Percentiles rank a stretch among this genome's conserved stretches.
These are phyloP conservation scores for Metopia argyrocephala DNA, from an alignment of 2,888 invertebrate species.

Conservation along the genomic window DNA sequence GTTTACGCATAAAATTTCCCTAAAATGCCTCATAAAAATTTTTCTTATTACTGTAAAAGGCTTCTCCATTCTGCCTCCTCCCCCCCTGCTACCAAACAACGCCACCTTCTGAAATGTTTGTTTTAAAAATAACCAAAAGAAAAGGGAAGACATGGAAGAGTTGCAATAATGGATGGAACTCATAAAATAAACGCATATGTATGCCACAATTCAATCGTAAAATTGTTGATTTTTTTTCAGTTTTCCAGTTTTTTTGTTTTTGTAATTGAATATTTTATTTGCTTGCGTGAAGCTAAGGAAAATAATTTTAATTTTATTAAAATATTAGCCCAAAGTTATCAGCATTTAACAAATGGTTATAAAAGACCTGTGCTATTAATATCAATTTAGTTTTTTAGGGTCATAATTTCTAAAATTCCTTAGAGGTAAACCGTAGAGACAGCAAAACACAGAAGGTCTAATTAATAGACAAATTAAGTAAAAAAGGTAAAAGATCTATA, in stretches of 20 bases:
- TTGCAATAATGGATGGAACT: not conserved
- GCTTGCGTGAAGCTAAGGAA: not conserved
- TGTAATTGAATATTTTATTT: not conserved
- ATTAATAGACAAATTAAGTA: not conserved
- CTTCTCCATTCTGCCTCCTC: not conserved
- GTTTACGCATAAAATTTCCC: constrained; percentile 66
- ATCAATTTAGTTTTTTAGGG: not conserved
- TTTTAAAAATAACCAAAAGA: not conserved
- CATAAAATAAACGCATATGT: not conserved
- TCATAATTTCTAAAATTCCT: not conserved
- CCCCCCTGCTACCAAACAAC: not conserved
- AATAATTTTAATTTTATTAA: not conserved
- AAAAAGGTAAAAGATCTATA: too few relatives aligned
- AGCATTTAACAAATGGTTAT: not conserved
- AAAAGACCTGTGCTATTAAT: not conserved
- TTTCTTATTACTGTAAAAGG: not conserved
- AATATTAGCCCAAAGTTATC: not conserved
- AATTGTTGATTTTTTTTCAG: too few relatives aligned
- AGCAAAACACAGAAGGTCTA: constrained; percentile 20
- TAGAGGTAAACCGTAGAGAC: constrained; percentile 36
- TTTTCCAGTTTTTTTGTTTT: too few relatives aligned
- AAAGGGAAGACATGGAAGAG: not conserved
- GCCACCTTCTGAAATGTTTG: not conserved
- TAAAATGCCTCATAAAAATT: constrained; percentile 63
- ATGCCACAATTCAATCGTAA: not conserved